These are phyloP conservation scores for Limnephilus rhombicus DNA, from an alignment of 2,888 invertebrate genomes.

Conservation along the genomic window DNA sequence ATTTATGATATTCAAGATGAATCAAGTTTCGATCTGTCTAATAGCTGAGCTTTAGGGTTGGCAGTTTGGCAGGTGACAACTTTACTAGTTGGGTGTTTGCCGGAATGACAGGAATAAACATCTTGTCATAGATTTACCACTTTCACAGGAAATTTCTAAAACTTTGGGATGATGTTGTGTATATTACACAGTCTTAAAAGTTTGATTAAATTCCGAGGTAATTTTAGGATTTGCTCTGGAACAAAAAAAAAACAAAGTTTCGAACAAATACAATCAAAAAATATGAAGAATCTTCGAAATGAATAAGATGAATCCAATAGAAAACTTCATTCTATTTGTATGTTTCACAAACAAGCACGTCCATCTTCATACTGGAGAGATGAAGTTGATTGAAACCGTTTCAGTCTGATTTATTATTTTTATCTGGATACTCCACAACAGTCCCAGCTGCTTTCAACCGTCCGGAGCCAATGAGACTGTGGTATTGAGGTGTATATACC, in stretches of 20 bases:
- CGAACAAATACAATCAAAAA: not conserved
- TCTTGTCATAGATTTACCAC: not conserved
- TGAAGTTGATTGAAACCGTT: too few relatives aligned
- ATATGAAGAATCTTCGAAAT: not conserved
- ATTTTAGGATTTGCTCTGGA: not conserved
- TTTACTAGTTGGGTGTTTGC: not conserved
- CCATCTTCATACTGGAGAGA: too few relatives aligned
- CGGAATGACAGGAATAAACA: not conserved
- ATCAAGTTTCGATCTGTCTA: conserved; percentile 18
- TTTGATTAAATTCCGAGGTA: not conserved
- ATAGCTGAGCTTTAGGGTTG: not conserved
- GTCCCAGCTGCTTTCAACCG: too few relatives aligned
- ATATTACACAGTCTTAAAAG: not conserved
- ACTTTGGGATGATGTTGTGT: not conserved
- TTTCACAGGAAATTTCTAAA: not conserved
- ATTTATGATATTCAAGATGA: conserved; percentile 19
- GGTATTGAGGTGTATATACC: too few relatives aligned
- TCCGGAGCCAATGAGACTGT: too few relatives aligned
- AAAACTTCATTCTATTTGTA: too few relatives aligned
- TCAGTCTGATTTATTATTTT: too few relatives aligned
- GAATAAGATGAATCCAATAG: too few relatives aligned
- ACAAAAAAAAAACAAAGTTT: not conserved
- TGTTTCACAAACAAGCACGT: too few relatives aligned
- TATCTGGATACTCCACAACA: too few relatives aligned
- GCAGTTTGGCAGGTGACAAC: not conserved